Conservation (phyloP, 2,888 invertebrate species). For the Drepana falcataria region DNA sequence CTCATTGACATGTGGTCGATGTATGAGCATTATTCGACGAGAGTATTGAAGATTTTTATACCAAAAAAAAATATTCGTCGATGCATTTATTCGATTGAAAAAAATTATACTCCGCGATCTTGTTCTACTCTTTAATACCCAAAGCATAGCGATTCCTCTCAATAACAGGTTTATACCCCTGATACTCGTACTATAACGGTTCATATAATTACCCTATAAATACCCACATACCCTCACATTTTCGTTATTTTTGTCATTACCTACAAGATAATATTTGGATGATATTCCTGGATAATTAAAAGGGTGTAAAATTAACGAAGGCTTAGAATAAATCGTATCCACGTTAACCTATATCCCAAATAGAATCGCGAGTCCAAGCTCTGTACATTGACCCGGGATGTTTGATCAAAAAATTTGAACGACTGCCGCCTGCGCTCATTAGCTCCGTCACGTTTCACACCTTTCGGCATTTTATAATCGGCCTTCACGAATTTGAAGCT, state of each 20-base stretch:
- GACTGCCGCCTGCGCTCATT: constrained; percentile 52
- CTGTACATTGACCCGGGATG: constrained; percentile 66
- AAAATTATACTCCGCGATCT: too few relatives aligned
- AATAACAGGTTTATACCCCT: too few relatives aligned
- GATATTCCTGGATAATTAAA: not conserved
- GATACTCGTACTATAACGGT: too few relatives aligned
- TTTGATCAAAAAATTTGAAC: constrained; percentile 67
- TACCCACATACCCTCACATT: too few relatives aligned
- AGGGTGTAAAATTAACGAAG: too few relatives aligned
- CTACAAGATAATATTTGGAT: not conserved
- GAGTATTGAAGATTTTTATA: not conserved
- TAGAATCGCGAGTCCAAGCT: constrained; percentile 18
- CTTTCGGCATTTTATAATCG: constrained; percentile 32
- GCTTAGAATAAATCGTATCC: constrained; percentile 15
- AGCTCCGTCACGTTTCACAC: constrained; percentile 57
- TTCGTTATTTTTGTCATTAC: too few relatives aligned
- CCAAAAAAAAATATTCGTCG: not conserved
- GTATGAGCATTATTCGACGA: not conserved
- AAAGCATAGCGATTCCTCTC: too few relatives aligned
- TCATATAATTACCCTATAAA: too few relatives aligned
- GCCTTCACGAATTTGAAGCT: constrained; percentile 12
- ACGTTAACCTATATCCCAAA: constrained; percentile 12
- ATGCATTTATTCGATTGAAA: too few relatives aligned
- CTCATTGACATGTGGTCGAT: not conserved
- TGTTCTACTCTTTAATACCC: too few relatives aligned